A percentile compares a stretch with the other conserved stretches of the same genome.
Conservation (phyloP, 2,797 vertebrate species). For the Artibeus lituratus region DNA sequence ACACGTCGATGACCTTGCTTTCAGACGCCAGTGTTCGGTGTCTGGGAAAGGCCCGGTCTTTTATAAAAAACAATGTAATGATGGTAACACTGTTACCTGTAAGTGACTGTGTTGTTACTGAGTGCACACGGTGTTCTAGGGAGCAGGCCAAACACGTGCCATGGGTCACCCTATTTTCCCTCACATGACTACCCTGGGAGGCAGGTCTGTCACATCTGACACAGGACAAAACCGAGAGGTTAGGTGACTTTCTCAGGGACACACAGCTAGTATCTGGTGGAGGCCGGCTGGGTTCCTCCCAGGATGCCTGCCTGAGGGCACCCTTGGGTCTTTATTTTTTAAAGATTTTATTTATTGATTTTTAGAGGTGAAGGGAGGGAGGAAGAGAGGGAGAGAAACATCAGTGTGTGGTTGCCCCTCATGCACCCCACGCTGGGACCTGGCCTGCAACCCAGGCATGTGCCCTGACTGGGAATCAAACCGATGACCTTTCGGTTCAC, state of each 20-base stretch:
- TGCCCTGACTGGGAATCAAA: not conserved
- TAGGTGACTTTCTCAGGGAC: not conserved
- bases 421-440: no score
- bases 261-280: not conserved
- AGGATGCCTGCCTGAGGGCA: not conserved
- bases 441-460: no score
- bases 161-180: not conserved
- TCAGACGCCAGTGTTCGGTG: not conserved
- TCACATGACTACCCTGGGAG: not conserved
- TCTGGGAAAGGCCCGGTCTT: not conserved
- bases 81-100: not conserved
- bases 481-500: not conserved
- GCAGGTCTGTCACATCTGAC: not conserved
- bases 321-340: not conserved
- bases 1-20: not conserved
- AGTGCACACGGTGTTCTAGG: not conserved
- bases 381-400: not conserved
- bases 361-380: not conserved
- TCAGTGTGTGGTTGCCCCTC: not conserved
- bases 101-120: not conserved
- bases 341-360: not conserved
- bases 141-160: no score
- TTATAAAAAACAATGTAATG: not conserved
- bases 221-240: not conserved
- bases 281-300: not conserved